phyloP scores from a whole-genome alignment of 2,113 vertebrate genomes.

The Ameiurus melas region DNA sequence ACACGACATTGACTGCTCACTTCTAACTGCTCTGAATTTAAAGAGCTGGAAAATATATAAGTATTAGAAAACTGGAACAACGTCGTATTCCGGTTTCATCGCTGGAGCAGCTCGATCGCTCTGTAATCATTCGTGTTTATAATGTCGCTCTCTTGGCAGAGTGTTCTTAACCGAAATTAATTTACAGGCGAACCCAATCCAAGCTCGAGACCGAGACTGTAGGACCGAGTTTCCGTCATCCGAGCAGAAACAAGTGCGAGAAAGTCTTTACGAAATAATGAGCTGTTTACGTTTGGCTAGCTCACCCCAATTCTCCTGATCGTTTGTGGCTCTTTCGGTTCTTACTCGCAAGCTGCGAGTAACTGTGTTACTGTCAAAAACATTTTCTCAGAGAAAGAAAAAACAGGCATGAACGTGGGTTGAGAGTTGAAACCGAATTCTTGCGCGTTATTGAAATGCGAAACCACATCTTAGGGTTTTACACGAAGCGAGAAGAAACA shows the following conservation, averaged over 20 bases:
- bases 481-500: background rate
- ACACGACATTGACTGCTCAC: background rate
- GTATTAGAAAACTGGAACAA: background rate
- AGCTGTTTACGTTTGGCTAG: background rate
- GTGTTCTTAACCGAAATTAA: background rate
- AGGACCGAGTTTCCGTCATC: background rate
- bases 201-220: background rate
- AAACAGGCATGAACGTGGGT: background rate
- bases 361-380: slow-evolving; percentile 4
- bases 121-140: background rate
- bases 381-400: background rate
- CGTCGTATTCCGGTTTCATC: background rate
- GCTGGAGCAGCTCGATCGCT: background rate
- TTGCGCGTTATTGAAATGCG: background rate
- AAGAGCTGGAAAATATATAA: background rate
- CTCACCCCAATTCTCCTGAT: background rate
- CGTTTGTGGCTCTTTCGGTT: background rate
- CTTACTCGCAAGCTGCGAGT: background rate
- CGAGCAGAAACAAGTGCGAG: background rate
- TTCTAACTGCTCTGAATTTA: background rate
- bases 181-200: background rate
- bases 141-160: background rate
- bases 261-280: background rate
- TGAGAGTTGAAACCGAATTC: background rate
- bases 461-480: background rate